phyloP scores from a whole-genome alignment of 2,888 invertebrate species.

The Julus scanicus region DNA sequence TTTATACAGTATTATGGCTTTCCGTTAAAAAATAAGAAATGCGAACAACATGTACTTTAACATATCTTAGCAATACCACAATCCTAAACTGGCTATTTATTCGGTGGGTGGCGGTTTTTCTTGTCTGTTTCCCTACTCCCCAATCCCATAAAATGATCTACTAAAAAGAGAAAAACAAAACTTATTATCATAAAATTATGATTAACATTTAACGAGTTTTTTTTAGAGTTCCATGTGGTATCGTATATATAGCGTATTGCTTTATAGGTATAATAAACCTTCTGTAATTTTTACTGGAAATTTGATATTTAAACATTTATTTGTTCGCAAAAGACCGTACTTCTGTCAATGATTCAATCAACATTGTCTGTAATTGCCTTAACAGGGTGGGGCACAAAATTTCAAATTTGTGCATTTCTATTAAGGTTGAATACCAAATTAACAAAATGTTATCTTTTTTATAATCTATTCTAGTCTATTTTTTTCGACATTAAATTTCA shows the following conservation, averaged over 20 bases:
- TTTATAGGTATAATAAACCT: background rate
- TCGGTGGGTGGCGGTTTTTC: background rate
- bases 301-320: background rate
- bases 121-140: no score
- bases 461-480: no score
- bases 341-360: no score
- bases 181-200: conserved; percentile 20
- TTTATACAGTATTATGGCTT: background rate
- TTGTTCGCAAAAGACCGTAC: background rate
- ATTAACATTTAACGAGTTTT: conserved; percentile 8
- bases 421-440: no score
- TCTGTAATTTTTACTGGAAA: background rate
- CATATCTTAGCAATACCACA: background rate
- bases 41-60: background rate
- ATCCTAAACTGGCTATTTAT: background rate
- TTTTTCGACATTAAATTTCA: no score
- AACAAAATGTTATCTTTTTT: no score
- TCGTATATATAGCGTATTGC: background rate
- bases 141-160: background rate
- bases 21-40: background rate
- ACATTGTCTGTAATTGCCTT: no score
- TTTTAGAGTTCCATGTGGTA: background rate
- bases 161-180: background rate
- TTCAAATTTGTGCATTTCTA: no score
- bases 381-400: no score